Evolutionary conservation across 35 echinoderm and acorn worm genomes (phyloP).

Genomic region (Heliocidaris tuberculata): DNA sequence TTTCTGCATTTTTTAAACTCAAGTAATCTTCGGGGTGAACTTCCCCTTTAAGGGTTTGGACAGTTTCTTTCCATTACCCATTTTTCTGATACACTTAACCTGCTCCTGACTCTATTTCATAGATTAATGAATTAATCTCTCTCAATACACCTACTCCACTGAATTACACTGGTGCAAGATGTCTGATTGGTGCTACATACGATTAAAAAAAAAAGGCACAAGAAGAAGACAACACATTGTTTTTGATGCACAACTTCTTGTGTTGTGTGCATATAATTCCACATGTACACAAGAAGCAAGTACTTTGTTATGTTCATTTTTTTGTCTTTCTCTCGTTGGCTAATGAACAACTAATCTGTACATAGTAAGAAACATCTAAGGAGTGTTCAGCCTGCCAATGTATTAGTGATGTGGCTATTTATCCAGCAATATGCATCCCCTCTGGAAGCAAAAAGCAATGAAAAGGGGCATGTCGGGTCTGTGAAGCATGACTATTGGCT

Average conservation of each 20-base stretch:
- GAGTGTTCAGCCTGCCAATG: not conserved
- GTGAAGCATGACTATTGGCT: not conserved
- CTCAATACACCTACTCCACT: no score
- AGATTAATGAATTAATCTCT: no score
- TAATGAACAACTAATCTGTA: slow-evolving; percentile 49
- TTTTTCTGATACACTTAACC: no score
- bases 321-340: slow-evolving; percentile 37
- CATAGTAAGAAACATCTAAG: slow-evolving; percentile 43
- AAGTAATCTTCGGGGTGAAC: no score
- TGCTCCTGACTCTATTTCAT: no score
- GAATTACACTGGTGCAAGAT: no score
- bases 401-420: not conserved
- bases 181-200: not conserved
- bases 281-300: slow-evolving; percentile 52
- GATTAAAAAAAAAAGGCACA: not conserved
- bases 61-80: no score
- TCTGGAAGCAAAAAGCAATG: not conserved
- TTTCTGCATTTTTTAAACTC: no score
- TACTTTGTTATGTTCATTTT: slow-evolving; percentile 47
- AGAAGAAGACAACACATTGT: not conserved
- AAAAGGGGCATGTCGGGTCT: not conserved
- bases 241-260: slow-evolving; percentile 40
- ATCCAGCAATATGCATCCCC: not conserved
- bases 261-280: slow-evolving; percentile 39
- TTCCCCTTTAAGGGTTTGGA: no score